phyloP scores from a whole-genome alignment of 2,797 vertebrate species.

The Microcaecilia unicolor region DNA sequence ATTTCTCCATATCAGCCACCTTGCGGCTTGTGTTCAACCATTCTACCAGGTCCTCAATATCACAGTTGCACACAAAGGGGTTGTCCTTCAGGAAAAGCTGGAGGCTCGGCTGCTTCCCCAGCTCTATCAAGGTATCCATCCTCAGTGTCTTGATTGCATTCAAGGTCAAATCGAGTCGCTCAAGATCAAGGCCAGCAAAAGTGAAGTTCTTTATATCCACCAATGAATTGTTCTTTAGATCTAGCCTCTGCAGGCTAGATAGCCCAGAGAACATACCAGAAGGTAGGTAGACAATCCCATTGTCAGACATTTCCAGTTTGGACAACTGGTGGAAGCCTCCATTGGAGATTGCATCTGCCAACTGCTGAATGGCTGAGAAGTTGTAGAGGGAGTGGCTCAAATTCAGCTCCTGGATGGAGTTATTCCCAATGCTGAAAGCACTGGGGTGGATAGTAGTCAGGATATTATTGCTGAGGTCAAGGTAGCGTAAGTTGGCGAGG shows the following conservation, averaged over 20 bases:
- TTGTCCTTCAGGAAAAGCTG: constrained; percentile 43
- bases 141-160: constrained; percentile 47
- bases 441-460: constrained; percentile 60
- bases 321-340: constrained; percentile 50
- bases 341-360: constrained; percentile 56
- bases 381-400: constrained; percentile 57
- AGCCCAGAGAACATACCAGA: constrained; percentile 55
- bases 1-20: constrained; percentile 37
- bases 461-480: constrained; percentile 61
- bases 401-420: constrained; percentile 63
- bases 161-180: constrained; percentile 49
- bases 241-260: constrained; percentile 39
- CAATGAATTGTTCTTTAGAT: constrained; percentile 55
- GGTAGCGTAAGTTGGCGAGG: constrained; percentile 46
- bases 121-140: constrained; percentile 33
- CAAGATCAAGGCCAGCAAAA: constrained; percentile 50
- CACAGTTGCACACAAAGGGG: constrained; percentile 60
- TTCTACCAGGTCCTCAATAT: constrained; percentile 34
- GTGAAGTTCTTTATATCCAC: constrained; percentile 46
- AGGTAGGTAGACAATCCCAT: constrained; percentile 50
- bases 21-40: constrained; percentile 54
- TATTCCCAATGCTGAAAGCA: constrained; percentile 46
- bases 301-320: constrained; percentile 58
- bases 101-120: constrained; percentile 31
- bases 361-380: constrained; percentile 45